Evolutionary conservation across 30 jellyfish, hydroid and myxozoan species (phyloP).

Genomic region (Pelagia noctiluca): DNA sequence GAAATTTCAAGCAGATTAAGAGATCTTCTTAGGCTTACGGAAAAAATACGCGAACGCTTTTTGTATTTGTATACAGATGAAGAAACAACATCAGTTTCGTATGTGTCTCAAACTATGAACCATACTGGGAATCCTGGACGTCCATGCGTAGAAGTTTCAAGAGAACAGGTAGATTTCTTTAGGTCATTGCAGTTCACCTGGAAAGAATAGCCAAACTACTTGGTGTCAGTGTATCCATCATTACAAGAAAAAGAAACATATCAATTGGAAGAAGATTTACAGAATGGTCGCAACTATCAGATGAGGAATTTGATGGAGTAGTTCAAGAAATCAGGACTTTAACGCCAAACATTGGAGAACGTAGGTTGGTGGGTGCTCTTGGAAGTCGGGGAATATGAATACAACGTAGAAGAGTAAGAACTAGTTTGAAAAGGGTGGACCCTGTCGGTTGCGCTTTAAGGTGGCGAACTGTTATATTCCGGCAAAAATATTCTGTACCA

Average conservation of each 20-base stretch:
- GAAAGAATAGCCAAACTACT: constrained; percentile 21
- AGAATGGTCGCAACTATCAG: constrained; percentile 15
- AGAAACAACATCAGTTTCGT: background rate
- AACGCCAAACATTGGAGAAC: background rate
- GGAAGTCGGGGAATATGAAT: constrained; percentile 7
- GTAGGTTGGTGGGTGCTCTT: constrained; percentile 14
- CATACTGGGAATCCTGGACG: constrained; percentile 7
- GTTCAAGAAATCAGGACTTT: constrained; percentile 15
- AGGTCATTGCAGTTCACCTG: constrained; percentile 14
- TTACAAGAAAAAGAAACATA: constrained; percentile 17
- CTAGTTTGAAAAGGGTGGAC: background rate
- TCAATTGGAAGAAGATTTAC: constrained; percentile 20
- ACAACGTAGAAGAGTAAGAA: constrained; percentile 16
- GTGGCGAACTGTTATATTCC: background rate
- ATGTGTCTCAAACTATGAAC: constrained; percentile 8
- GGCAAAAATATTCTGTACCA: no score
- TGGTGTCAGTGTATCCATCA: constrained; percentile 7
- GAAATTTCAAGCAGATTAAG: background rate
- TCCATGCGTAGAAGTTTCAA: constrained; percentile 27
- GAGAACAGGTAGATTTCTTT: constrained; percentile 24
- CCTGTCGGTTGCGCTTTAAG: constrained; percentile 8
- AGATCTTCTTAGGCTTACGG: background rate
- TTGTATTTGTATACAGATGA: background rate
- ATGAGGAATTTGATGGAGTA: constrained; percentile 24
- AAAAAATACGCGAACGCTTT: background rate